A percentile compares a stretch with the other conserved stretches of the same genome.
phyloP scores from a whole-genome alignment of 1,140 invertebrate genomes.

The Charaxes varanes region DNA sequence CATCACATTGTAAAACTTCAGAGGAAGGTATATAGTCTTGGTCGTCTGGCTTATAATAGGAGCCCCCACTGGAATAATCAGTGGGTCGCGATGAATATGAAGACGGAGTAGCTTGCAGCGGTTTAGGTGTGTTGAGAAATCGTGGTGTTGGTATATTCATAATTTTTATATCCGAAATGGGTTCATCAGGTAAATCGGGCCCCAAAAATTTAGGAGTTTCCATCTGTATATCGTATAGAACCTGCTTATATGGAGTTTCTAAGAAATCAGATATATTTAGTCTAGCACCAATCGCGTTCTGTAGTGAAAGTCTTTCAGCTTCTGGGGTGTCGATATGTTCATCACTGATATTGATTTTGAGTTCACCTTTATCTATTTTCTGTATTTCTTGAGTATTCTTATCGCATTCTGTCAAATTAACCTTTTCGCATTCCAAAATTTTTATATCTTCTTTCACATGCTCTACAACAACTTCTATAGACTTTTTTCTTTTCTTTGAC shows the following conservation, averaged over 20 bases:
- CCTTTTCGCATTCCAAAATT: conserved; percentile 27
- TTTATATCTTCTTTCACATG: conserved; percentile 3
- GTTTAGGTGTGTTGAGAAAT: conserved; percentile 54
- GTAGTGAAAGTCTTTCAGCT: conserved; percentile 43
- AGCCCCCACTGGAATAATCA: conserved; percentile 66
- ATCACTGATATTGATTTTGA: conserved; percentile 31
- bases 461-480: conserved; percentile 17
- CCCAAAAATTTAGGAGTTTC: conserved; percentile 60
- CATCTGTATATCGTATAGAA: conserved; percentile 65
- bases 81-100: conserved; percentile 59
- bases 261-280: conserved; percentile 61
- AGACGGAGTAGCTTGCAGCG: conserved; percentile 43
- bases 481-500: conserved; percentile 29
- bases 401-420: conserved; percentile 33
- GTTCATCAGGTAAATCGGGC: conserved; percentile 50
- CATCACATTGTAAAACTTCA: conserved; percentile 30
- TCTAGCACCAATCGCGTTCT: conserved; percentile 56
- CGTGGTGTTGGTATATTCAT: conserved; percentile 61
- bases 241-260: conserved; percentile 66
- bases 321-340: conserved; percentile 49
- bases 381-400: conserved; percentile 16
- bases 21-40: conserved; percentile 46
- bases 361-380: conserved; percentile 23
- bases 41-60: conserved; percentile 67
- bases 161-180: conserved; percentile 66